These are phyloP conservation scores for Gymnobelideus leadbeateri DNA, from an alignment of 2,113 vertebrate species.

Conservation along the genomic window DNA sequence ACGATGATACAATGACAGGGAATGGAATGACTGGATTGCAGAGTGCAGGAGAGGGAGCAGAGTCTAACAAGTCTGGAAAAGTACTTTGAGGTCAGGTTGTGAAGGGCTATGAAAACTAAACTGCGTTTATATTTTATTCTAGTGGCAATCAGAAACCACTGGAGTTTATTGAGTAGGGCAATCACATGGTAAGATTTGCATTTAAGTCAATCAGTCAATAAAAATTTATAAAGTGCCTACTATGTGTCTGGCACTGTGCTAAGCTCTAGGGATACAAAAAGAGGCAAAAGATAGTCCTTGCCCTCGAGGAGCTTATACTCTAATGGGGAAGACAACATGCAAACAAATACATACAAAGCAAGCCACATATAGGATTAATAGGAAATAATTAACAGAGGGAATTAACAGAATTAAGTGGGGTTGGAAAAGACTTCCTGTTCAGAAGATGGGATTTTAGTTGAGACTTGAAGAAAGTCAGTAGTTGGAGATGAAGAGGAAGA, in stretches of 20 bases:
- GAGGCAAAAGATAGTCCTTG: neutral
- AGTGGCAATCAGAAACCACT: neutral
- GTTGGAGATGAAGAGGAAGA: neutral
- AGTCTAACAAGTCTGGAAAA: neutral
- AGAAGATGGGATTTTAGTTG: neutral
- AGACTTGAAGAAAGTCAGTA: neutral
- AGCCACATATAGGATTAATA: too few relatives aligned
- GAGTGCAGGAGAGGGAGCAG: neutral
- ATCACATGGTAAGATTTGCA: neutral
- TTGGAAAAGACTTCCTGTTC: neutral
- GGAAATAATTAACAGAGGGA: too few relatives aligned
- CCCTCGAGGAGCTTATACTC: neutral
- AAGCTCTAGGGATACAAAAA: neutral
- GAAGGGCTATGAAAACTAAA: neutral
- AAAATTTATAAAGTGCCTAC: neutral
- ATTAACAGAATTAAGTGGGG: too few relatives aligned
- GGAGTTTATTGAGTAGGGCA: neutral
- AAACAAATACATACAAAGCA: neutral
- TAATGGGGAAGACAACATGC: neutral
- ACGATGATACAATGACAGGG: neutral
- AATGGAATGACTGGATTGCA: neutral
- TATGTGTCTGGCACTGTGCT: neutral
- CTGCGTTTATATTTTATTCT: neutral
- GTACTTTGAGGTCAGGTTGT: neutral
- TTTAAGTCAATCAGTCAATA: neutral